Conservation (phyloP, 2,113 vertebrate species). For the Paraplagusia blochii region DNA sequence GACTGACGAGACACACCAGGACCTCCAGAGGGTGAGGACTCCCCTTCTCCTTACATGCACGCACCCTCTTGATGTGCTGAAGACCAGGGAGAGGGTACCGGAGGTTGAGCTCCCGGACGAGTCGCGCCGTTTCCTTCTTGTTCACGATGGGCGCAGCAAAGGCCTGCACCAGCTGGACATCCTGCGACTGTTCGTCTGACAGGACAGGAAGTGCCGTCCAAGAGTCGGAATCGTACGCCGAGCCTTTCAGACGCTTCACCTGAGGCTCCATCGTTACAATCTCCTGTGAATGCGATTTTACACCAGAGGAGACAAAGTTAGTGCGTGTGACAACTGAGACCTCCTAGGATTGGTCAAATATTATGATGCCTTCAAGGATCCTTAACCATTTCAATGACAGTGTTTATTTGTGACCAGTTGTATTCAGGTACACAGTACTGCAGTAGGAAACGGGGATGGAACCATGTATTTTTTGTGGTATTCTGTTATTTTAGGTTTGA, state of each 20-base stretch:
- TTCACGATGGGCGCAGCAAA: conserved; percentile 80
- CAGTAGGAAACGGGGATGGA: too few species aligned
- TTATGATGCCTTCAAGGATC: too few species aligned
- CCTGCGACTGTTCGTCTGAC: conserved; percentile 76
- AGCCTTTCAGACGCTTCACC: conserved; percentile 65
- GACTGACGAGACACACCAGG: conserved; percentile 74
- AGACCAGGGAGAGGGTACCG: conserved; percentile 70
- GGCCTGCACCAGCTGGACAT: conserved; percentile 69
- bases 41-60: conserved; percentile 53
- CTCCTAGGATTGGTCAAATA: neutral
- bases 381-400: too few species aligned
- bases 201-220: conserved; percentile 82
- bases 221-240: neutral
- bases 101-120: conserved; percentile 72
- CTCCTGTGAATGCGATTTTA: conserved; percentile 36
- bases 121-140: conserved; percentile 79
- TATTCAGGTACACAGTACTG: too few species aligned
- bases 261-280: conserved; percentile 69
- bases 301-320: conserved; percentile 25
- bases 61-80: conserved; percentile 84
- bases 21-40: conserved; percentile 74
- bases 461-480: too few species aligned
- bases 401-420: too few species aligned
- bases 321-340: conserved; percentile 1
- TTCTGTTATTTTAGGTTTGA: too few species aligned